Percentiles rank a stretch among this genome's conserved stretches.
These are phyloP conservation scores for Drosophila littoralis DNA, from an alignment of 1,140 invertebrate species.

Conservation along the genomic window DNA sequence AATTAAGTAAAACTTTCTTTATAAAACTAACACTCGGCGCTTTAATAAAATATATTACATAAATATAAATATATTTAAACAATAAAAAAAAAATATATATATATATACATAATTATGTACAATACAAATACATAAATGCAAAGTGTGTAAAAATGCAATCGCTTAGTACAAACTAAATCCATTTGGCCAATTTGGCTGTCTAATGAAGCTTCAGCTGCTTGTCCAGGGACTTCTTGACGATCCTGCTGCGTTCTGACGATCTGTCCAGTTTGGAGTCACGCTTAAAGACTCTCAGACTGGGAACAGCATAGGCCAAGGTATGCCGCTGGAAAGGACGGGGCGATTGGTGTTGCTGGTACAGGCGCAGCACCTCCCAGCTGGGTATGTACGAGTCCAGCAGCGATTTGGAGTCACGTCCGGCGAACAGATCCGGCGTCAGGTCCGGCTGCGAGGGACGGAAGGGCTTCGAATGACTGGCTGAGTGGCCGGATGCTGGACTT, in stretches of 20 bases:
- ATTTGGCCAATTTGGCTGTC: background rate
- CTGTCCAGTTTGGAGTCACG: slow-evolving; percentile 38
- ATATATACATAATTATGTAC: background rate
- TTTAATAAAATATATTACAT: slow-evolving; percentile 52
- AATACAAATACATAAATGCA: slow-evolving; percentile 11
- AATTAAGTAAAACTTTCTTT: too few relatives aligned
- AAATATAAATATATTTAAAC: slow-evolving; percentile 4
- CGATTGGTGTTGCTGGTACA: slow-evolving; percentile 49
- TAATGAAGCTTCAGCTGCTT: slow-evolving; percentile 3
- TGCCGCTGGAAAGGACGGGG: slow-evolving; percentile 44
- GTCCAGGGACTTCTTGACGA: slow-evolving; percentile 54
- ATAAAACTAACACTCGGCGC: too few relatives aligned
- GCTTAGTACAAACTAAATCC: slow-evolving; percentile 18
- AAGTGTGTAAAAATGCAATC: background rate
- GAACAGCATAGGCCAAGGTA: slow-evolving; percentile 65
- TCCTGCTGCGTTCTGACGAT: slow-evolving; percentile 13
- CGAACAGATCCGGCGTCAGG: slow-evolving; percentile 68
- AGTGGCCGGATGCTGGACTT: slow-evolving; percentile 23
- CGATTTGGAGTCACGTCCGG: slow-evolving; percentile 64
- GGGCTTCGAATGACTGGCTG: slow-evolving; percentile 28
- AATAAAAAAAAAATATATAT: slow-evolving; percentile 2
- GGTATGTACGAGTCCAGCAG: slow-evolving; percentile 80
- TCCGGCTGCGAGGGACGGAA: slow-evolving; percentile 67
- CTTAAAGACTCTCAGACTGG: slow-evolving; percentile 56
- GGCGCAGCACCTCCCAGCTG: slow-evolving; percentile 72